phyloP scores from a whole-genome alignment of 2,113 vertebrate species.

The Paracanthobrama guichenoti region DNA sequence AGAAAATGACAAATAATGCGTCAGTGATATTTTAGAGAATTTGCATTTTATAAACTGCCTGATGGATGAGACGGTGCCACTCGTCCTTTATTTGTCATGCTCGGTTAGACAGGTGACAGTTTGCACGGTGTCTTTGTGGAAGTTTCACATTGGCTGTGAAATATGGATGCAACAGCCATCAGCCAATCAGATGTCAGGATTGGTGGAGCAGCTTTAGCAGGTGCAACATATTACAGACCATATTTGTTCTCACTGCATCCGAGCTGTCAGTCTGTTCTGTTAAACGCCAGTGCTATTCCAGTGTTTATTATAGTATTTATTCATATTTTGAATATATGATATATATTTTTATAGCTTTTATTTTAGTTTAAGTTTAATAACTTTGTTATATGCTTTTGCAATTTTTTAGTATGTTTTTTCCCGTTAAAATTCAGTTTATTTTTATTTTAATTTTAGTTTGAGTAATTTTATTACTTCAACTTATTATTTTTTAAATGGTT shows the following conservation, averaged over 20 bases:
- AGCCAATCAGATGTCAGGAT: conserved; percentile 3
- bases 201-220: background rate
- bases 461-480: too few relatives aligned
- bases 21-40: background rate
- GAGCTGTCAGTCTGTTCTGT: background rate
- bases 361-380: background rate
- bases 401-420: too few relatives aligned
- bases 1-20: background rate
- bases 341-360: background rate
- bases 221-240: background rate
- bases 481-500: too few relatives aligned
- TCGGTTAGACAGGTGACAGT: background rate
- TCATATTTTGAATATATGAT: background rate
- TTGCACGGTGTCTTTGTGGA: background rate
- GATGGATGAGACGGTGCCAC: background rate
- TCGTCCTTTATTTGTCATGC: background rate
- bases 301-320: background rate
- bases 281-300: too few relatives aligned
- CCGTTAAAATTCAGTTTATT: too few relatives aligned
- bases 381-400: too few relatives aligned
- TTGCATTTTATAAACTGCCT: background rate
- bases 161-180: background rate
- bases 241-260: background rate
- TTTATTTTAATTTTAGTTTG: too few relatives aligned
- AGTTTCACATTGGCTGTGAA: background rate